Conservation (phyloP, 2,888 invertebrate genomes). For the Xylocampa areola region DNA sequence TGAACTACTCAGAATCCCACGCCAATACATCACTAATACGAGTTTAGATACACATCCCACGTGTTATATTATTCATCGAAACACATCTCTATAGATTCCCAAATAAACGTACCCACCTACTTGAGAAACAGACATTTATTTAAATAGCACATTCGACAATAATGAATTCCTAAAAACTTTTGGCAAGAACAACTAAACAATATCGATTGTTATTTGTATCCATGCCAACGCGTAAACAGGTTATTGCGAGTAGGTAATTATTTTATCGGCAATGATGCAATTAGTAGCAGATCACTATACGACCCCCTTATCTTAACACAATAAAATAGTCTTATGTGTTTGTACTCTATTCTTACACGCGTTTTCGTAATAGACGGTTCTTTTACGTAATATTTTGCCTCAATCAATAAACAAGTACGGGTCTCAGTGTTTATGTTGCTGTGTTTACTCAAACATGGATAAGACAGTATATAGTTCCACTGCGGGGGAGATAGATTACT, state of each 20-base stretch:
- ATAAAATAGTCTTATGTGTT: slow-evolving; percentile 43
- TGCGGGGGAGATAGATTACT: slow-evolving; percentile 73
- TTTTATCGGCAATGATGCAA: slow-evolving; percentile 62
- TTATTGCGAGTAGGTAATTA: slow-evolving; percentile 33
- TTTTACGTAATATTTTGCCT: slow-evolving; percentile 43
- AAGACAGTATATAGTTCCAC: slow-evolving; percentile 69
- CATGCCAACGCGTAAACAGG: slow-evolving; percentile 58
- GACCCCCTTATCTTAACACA: slow-evolving; percentile 60
- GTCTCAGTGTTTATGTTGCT: slow-evolving; percentile 48
- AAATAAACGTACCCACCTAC: slow-evolving; percentile 20
- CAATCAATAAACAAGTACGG: slow-evolving; percentile 51
- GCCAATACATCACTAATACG: not conserved
- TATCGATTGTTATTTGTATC: slow-evolving; percentile 56
- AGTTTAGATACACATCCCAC: not conserved
- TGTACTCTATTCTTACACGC: slow-evolving; percentile 37
- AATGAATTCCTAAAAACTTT: slow-evolving; percentile 35
- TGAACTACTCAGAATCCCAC: too few species aligned
- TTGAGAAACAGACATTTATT: slow-evolving; percentile 8
- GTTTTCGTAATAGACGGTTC: slow-evolving; percentile 36
- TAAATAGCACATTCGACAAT: slow-evolving; percentile 14
- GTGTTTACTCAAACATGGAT: slow-evolving; percentile 61
- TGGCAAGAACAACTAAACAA: slow-evolving; percentile 39
- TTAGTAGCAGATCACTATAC: slow-evolving; percentile 48
- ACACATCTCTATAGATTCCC: slow-evolving; percentile 6
- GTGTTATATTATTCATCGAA: not conserved